Evolutionary conservation across 2,113 vertebrate species (phyloP).

Genomic region (Megaptera novaeangliae): DNA sequence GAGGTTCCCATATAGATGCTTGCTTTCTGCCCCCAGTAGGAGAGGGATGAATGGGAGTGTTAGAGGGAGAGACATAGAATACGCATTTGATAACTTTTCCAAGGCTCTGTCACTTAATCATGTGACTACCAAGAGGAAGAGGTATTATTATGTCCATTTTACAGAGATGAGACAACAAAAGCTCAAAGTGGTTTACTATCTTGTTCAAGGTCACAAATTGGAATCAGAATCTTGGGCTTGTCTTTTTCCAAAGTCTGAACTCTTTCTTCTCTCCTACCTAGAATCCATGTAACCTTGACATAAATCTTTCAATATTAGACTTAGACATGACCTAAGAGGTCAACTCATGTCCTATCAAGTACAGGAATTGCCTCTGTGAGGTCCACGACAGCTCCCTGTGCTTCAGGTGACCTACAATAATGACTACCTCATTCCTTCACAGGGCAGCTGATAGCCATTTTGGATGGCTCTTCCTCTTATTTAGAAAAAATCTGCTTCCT

Average conservation of each 20-base stretch:
- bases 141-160: not conserved
- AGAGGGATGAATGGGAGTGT: not conserved
- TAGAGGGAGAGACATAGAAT: not conserved
- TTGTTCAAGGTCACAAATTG: not conserved
- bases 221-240: not conserved
- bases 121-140: not conserved
- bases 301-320: not conserved
- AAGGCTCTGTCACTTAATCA: not conserved
- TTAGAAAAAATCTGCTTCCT: not conserved
- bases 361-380: not conserved
- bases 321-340: not conserved
- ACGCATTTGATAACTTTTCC: not conserved
- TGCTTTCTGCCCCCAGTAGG: not conserved
- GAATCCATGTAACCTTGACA: not conserved
- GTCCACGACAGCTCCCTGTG: not conserved
- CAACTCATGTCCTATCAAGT: not conserved
- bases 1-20: not conserved
- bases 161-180: not conserved
- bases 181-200: not conserved
- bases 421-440: not conserved
- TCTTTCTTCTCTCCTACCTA: not conserved
- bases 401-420: not conserved
- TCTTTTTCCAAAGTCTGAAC: not conserved
- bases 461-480: not conserved
- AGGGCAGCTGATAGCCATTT: not conserved